Base-by-base conservation (phyloP, 2,113 vertebrate species). In the Todiramphus chloris region DNA sequence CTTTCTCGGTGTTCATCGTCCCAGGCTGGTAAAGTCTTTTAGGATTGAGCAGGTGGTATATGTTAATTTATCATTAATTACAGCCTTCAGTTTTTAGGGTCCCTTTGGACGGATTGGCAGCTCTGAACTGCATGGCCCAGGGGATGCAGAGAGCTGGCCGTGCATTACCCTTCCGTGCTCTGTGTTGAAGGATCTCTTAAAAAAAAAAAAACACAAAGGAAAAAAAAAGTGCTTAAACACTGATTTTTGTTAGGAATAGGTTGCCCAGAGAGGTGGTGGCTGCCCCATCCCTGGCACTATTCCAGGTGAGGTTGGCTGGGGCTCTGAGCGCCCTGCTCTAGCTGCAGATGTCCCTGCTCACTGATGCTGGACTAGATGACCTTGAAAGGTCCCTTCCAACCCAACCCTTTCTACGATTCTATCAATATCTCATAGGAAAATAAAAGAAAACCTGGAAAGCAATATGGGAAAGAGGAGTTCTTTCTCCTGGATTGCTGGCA, bases 371-470 rank as follows among this genome's bases (percentile, higher is more conserved):
- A 28, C 27, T 11, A 18, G 25, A 28, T 64, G 37, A 64, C 16
- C 16, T 41, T 64, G 10, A 41, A 41, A 64, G 37, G 27, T 41
- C 62, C 37, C 62, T 64, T 64, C 37, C 62, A 27, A 64, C 27
- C 25, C 62, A 64, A 41, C 11, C 37, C 37, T 28, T 41, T 64
- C 27, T 10, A 25, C 27, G 60, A 62, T n/a, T 59, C 58, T 33
- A 0, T 21, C 17, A 12, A 23, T 21, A 1, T 1, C 20, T 20
- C 13, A 1, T 1, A 2, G 5, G 12, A 27, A 68, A 76, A 58
- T 4, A 14, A 56, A 60, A 62, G 1, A 9, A 62, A 83, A 27
- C 5, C 16, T 56, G 62, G 55, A 18, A 70, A 75, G 18, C 10
- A 10, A 4, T 0, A 2, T 4, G 30, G 20, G 28, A 17, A 55